Evolutionary conservation across 2,113 vertebrate genomes (phyloP).

Genomic region (Eptesicus fuscus): DNA sequence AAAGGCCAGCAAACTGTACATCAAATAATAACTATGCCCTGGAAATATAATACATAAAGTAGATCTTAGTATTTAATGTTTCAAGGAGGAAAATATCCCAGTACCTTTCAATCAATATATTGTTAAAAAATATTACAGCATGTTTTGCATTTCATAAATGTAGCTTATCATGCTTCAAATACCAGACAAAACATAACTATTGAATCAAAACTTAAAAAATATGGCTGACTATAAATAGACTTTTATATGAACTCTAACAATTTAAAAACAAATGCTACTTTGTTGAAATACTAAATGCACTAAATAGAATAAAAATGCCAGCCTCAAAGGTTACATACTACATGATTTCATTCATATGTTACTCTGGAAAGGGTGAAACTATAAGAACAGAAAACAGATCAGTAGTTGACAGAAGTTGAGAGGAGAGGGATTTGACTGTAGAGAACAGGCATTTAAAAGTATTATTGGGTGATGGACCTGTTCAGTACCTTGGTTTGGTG

Average conservation of each 20-base stretch:
- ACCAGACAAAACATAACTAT: background rate
- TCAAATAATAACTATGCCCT: background rate
- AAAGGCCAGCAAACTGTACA: slow-evolving; percentile 28
- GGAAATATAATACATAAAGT: background rate
- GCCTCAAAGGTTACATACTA: background rate
- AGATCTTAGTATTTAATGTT: slow-evolving; percentile 27
- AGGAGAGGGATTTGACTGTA: background rate
- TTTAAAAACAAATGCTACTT: background rate
- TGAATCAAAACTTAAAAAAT: background rate
- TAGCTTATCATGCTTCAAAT: background rate
- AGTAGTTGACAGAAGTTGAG: background rate
- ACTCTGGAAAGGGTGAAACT: background rate
- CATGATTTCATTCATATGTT: background rate
- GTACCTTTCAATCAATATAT: background rate
- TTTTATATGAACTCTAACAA: background rate
- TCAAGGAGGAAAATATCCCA: background rate
- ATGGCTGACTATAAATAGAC: background rate
- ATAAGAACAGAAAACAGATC: background rate
- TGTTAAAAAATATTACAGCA: background rate
- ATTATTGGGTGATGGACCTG: background rate
- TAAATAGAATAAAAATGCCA: background rate
- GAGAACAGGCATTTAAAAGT: background rate
- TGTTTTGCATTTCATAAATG: background rate
- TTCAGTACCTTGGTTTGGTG: background rate
- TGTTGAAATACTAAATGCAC: background rate